phyloP scores from a whole-genome alignment of 2,888 invertebrate genomes.

The Drosophila greeni region DNA sequence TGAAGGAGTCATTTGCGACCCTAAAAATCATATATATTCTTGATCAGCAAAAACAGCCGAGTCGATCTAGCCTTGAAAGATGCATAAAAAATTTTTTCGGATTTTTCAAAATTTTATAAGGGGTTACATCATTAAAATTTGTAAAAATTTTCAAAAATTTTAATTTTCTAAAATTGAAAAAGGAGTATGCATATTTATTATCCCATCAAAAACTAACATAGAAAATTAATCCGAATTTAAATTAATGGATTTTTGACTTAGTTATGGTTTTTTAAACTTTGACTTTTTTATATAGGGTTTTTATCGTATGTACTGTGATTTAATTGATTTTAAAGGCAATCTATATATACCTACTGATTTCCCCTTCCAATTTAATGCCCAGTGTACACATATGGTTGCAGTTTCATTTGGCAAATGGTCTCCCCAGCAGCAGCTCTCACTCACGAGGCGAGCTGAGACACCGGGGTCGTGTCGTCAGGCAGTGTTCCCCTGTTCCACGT shows the following conservation, averaged over 20 bases:
- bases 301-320: no score
- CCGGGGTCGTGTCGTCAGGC: slow-evolving; percentile 11
- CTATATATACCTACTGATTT: no score
- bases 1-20: not conserved
- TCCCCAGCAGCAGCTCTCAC: slow-evolving; percentile 31
- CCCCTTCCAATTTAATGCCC: no score
- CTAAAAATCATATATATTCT: not conserved
- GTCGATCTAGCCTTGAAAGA: not conserved
- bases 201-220: not conserved
- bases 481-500: not conserved
- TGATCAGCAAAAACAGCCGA: not conserved
- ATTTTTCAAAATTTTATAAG: not conserved
- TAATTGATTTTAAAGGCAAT: no score
- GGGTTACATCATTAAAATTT: not conserved
- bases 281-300: no score
- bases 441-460: slow-evolving; percentile 15
- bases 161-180: not conserved
- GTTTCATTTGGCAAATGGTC: slow-evolving; percentile 66
- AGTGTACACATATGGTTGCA: slow-evolving; percentile 43
- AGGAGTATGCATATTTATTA: not conserved
- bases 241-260: not conserved
- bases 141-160: not conserved
- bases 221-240: not conserved
- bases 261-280: not conserved
- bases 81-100: not conserved